Evolutionary conservation across 2,888 invertebrate species (phyloP), one percentile per base, ranked within the genome.

Genomic region (Thymelicus lineola): DNA sequence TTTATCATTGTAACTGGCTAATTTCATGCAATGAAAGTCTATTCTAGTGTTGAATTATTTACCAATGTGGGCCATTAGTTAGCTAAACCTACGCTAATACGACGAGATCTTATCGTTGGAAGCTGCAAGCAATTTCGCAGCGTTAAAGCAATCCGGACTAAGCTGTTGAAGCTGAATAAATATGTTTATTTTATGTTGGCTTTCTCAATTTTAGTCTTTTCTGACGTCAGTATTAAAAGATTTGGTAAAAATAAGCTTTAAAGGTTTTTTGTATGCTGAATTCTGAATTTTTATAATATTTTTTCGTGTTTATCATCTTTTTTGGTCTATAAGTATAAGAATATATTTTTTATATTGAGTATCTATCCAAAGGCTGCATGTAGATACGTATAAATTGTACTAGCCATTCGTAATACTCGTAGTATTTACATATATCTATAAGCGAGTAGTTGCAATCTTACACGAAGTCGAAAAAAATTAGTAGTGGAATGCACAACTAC

Each of bases 31-130:
- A 58, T 57, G 59, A 65, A 65, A 65, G 57, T 65, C 57, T 57
- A 65, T 65, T 65, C 28, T 46, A 57, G 57, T 48, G 65, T 65
- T 65, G 65, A 65, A 57, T 65, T 65, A 65, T 65, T 65, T 65
- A 57, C 65, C 57, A 35, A 65, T 65, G 65, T 57, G 65, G 65
- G 65, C 65, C 55, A 65, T 65, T 65, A 45, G 65, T 57, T 57
- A 57, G 57, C 57, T 57, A 65, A 65, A 46, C 48, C 50, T 57
- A 65, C 65, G 65, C 36, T 63, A 63, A 50, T 63, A 63, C 63
- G 42, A 46, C 60, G 62, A 48, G 63, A 63, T 63, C 63, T 63
- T 63, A 63, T 63, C 63, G 50, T 17, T 28, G 36, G 63, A 28
- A 63, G 48, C 63, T 63, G 63, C 36, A 15, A 63, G 63, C 63